Evolutionary conservation across 35 echinoderm and acorn worm species (phyloP).

Genomic region (Ptychodera flava): DNA sequence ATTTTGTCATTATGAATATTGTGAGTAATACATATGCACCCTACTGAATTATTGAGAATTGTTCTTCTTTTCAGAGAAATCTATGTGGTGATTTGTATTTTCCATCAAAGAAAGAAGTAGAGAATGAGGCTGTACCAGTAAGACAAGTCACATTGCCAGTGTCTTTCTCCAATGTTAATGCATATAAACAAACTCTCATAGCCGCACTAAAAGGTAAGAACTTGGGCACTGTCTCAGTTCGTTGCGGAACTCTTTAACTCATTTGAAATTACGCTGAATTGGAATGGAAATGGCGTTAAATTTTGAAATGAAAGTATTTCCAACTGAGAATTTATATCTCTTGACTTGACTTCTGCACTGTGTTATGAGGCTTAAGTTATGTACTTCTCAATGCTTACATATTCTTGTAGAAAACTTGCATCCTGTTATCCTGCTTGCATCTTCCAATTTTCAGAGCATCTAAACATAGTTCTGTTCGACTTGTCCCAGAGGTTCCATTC

Average conservation of each 20-base stretch:
- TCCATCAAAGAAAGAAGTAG: conserved; percentile 35
- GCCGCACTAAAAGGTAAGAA: conserved; percentile 67
- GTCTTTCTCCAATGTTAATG: conserved; percentile 41
- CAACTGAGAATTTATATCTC: not conserved
- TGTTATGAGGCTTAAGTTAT: not conserved
- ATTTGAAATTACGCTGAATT: not conserved
- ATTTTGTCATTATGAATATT: no score
- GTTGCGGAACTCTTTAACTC: not conserved
- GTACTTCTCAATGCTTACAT: not conserved
- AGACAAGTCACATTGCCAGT: conserved; percentile 50
- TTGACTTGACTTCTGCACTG: not conserved
- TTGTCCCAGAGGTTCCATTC: conserved; percentile 63
- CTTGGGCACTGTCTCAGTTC: not conserved
- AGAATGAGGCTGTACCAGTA: conserved; percentile 24
- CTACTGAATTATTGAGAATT: no score
- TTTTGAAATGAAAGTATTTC: conserved; percentile 4
- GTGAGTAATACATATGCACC: no score
- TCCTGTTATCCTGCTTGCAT: no score
- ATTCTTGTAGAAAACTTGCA: no score
- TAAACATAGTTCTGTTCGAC: conserved; percentile 76
- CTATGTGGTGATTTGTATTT: conserved; percentile 50
- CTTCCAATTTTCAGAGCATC: no score
- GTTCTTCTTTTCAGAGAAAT: conserved; percentile 16
- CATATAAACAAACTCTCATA: conserved; percentile 60
- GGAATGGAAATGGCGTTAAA: conserved; percentile 1